These are phyloP conservation scores for Carassius auratus DNA, from an alignment of 2,113 vertebrate species.

Conservation along the genomic window DNA sequence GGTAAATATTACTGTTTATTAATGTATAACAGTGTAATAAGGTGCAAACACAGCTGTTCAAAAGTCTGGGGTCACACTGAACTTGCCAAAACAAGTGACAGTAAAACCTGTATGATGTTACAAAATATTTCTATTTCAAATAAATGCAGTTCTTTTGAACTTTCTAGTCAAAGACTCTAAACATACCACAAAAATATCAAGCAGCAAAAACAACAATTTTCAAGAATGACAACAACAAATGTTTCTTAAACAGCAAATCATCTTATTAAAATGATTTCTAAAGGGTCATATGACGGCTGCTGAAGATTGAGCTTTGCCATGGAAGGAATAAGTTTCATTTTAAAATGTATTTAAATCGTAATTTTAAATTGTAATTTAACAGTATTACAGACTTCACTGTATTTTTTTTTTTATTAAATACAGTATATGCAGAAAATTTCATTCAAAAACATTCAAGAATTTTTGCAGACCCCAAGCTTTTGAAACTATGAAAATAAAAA, in stretches of 20 bases:
- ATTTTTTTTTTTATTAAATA: neutral
- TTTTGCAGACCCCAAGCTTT: neutral
- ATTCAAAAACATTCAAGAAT: neutral
- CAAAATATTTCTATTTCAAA: neutral
- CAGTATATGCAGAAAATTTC: neutral
- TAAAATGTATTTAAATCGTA: neutral
- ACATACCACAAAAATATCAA: neutral
- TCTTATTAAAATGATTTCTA: neutral
- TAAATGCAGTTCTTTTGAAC: neutral
- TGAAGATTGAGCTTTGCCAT: neutral
- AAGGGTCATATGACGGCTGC: neutral
- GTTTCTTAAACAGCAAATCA: neutral
- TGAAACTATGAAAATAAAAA: neutral
- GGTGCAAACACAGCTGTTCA: neutral
- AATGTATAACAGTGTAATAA: too few species aligned
- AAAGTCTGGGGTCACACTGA: neutral
- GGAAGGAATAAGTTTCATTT: neutral
- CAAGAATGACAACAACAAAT: neutral
- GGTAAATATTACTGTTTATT: too few species aligned
- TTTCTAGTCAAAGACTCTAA: neutral
- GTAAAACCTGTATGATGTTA: neutral
- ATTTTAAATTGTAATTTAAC: neutral
- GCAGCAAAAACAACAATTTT: neutral
- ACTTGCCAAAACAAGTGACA: neutral
- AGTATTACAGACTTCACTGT: neutral